Conservation (phyloP, 1,140 invertebrate species). For the Musca vetustissima region DNA sequence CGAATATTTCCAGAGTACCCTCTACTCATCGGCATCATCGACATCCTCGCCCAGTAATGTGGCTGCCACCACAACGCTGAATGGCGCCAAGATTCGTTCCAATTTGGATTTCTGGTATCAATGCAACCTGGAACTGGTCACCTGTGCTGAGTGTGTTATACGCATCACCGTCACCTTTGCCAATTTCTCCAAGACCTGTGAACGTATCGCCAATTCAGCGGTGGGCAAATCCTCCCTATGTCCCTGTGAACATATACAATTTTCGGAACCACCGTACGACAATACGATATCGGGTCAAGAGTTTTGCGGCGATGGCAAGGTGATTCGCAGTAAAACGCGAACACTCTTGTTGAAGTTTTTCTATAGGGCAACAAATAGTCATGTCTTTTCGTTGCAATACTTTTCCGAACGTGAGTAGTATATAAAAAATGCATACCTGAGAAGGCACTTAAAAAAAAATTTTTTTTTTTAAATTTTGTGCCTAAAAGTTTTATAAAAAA, state of each 20-base stretch:
- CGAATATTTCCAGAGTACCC: constrained; percentile 45
- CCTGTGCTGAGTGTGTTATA: constrained; percentile 72
- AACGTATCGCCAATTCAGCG: constrained; percentile 37
- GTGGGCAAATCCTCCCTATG: constrained; percentile 46
- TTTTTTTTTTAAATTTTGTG: too few relatives aligned
- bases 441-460: too few relatives aligned
- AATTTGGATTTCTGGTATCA: constrained; percentile 57
- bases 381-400: constrained; percentile 69
- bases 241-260: constrained; percentile 69
- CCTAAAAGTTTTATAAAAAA: too few relatives aligned
- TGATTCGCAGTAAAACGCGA: constrained; percentile 66
- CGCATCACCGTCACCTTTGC: constrained; percentile 62
- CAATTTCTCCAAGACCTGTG: constrained; percentile 56
- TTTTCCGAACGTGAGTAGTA: constrained; percentile 64
- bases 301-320: constrained; percentile 63
- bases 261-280: constrained; percentile 70
- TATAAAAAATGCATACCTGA: too few relatives aligned
- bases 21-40: constrained; percentile 8
- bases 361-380: constrained; percentile 64
- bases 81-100: constrained; percentile 32
- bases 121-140: constrained; percentile 69
- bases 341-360: constrained; percentile 64
- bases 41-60: neutral
- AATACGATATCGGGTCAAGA: constrained; percentile 62
- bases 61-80: too few relatives aligned